These are phyloP conservation scores for Ambastaia sidthimunki DNA, from an alignment of 2,797 vertebrate species.

Conservation along the genomic window DNA sequence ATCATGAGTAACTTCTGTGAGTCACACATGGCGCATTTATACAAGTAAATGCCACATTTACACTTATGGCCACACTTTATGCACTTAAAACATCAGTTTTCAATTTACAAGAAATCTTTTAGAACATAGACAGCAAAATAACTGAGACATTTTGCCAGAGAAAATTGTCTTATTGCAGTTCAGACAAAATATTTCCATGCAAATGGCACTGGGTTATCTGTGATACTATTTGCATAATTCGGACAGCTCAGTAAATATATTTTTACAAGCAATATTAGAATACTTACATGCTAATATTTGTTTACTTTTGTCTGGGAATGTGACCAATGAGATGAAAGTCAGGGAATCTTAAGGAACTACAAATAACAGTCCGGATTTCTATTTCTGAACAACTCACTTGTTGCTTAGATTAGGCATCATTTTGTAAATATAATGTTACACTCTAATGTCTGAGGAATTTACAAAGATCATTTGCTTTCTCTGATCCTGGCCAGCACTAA, in stretches of 20 bases:
- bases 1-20: constrained; percentile 21
- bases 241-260: not conserved
- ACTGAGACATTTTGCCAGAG: not conserved
- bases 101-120: not conserved
- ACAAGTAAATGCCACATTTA: too few species aligned
- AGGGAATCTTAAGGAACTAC: not conserved
- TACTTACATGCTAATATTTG: constrained; percentile 30
- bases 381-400: not conserved
- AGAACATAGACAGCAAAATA: not conserved
- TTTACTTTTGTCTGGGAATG: constrained; percentile 2
- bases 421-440: not conserved
- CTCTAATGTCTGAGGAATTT: not conserved
- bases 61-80: not conserved
- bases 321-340: constrained; percentile 9
- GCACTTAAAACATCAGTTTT: not conserved
- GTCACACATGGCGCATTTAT: not conserved
- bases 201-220: constrained; percentile 22
- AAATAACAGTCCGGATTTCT: not conserved
- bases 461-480: not conserved
- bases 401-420: constrained; percentile 1
- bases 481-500: not conserved
- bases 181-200: constrained; percentile 16
- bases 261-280: constrained; percentile 2
- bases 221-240: constrained; percentile 27
- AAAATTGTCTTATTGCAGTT: constrained; percentile 1